Evolutionary conservation across 2,797 vertebrate genomes (phyloP).

Genomic region (Microchirus variegatus): DNA sequence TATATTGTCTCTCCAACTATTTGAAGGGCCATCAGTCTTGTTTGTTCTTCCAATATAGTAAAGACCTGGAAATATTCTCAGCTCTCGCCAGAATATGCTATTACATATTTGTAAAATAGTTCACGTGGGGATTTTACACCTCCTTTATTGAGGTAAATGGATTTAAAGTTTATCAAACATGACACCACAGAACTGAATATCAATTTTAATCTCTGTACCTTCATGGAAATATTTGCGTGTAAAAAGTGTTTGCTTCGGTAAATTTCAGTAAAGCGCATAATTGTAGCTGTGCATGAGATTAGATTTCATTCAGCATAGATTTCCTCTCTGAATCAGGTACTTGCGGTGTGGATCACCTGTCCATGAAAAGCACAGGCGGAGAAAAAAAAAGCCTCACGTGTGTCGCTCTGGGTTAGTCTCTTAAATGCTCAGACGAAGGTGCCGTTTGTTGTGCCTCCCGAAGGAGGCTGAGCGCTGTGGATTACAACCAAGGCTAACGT

Average conservation of each 20-base stretch:
- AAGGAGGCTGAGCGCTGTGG: slow-evolving; percentile 73
- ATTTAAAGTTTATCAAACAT: slow-evolving; percentile 32
- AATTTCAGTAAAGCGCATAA: slow-evolving; percentile 85
- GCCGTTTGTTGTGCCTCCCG: slow-evolving; percentile 71
- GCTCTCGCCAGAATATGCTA: neutral
- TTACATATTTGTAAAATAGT: slow-evolving; percentile 1
- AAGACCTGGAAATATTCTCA: no score
- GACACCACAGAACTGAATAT: slow-evolving; percentile 18
- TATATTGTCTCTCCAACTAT: slow-evolving; percentile 2
- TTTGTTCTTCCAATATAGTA: neutral
- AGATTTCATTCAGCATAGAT: slow-evolving; percentile 79
- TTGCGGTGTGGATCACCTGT: slow-evolving; percentile 82
- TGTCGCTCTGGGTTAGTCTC: slow-evolving; percentile 75
- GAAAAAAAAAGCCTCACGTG: slow-evolving; percentile 85
- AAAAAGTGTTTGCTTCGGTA: slow-evolving; percentile 83
- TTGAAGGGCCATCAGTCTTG: neutral
- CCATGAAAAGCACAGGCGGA: slow-evolving; percentile 85
- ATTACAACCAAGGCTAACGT: slow-evolving; percentile 80
- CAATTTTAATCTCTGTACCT: slow-evolving; percentile 8
- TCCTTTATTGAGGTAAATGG: neutral
- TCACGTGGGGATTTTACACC: slow-evolving; percentile 1
- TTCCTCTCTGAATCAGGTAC: slow-evolving; percentile 78
- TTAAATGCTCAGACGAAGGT: slow-evolving; percentile 79
- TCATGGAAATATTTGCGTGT: slow-evolving; percentile 7
- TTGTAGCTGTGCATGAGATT: slow-evolving; percentile 86